These are phyloP conservation scores for Salarias fasciatus DNA, from an alignment of 2,797 vertebrate species.

Conservation along the genomic window DNA sequence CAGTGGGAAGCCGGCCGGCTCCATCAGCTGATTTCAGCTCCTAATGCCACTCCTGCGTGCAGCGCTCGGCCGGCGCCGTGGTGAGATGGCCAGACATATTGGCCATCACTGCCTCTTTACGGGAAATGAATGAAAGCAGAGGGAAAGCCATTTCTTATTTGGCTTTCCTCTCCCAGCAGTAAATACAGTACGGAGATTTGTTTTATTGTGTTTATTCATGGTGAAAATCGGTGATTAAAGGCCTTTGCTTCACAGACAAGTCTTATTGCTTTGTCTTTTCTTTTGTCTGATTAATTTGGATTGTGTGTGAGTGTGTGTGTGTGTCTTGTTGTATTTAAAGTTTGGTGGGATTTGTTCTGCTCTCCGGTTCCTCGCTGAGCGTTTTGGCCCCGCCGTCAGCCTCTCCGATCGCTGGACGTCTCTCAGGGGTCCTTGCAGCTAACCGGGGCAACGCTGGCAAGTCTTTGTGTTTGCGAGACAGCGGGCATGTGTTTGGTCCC, in stretches of 20 bases:
- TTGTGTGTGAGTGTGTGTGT: slow-evolving; percentile 19
- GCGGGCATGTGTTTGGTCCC: slow-evolving; percentile 80
- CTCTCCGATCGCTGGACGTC: slow-evolving; percentile 57
- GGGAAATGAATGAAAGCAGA: slow-evolving; percentile 45
- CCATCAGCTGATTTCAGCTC: slow-evolving; percentile 41
- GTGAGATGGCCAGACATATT: slow-evolving; percentile 56
- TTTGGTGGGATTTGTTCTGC: slow-evolving; percentile 49
- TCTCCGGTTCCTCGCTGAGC: slow-evolving; percentile 45
- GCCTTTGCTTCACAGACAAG: slow-evolving; percentile 8
- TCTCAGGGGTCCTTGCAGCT: slow-evolving; percentile 59
- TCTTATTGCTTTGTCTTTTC: neutral
- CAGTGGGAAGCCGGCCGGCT: slow-evolving; percentile 35
- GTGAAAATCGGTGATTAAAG: slow-evolving; percentile 51
- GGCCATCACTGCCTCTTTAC: slow-evolving; percentile 61
- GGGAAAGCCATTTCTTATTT: slow-evolving; percentile 41
- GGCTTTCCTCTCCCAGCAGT: slow-evolving; percentile 14
- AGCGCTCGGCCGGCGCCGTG: slow-evolving; percentile 35
- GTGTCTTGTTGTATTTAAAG: slow-evolving; percentile 20
- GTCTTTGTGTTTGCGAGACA: slow-evolving; percentile 71
- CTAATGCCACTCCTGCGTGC: slow-evolving; percentile 37
- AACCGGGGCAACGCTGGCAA: slow-evolving; percentile 69
- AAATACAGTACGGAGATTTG: slow-evolving; percentile 29
- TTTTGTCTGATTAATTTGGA: slow-evolving; percentile 35
- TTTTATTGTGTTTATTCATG: slow-evolving; percentile 50
- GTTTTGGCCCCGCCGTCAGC: slow-evolving; percentile 39